Evolutionary conservation across 2,888 invertebrate species (phyloP), one percentile per base, ranked within the genome.

Genomic region (Sarcophaga caerulescens): DNA sequence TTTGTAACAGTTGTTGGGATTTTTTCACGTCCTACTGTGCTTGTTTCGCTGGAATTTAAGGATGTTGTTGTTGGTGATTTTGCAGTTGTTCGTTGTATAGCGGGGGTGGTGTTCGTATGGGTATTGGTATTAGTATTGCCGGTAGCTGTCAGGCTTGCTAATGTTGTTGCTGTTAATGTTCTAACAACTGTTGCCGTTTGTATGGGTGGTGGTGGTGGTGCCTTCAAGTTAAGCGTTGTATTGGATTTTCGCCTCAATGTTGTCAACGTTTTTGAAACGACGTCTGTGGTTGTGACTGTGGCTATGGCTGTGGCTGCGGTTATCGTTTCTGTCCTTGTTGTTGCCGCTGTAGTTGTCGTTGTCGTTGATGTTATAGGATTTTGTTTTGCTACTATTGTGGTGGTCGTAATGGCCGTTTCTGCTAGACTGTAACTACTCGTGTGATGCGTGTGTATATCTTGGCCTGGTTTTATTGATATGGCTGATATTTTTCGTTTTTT

Each of bases 401-500:
- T 90, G 62, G 63, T 90, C 80, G 85, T 88, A 87, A 88, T 84
- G 66, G 63, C 65, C 65, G 59, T 62, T 83, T 63, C 45, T 87
- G 81, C 66, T 52, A 14, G 78, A 75, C 25, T 71, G 70, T 76
- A 81, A 66, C 17, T 14, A 52, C 45, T 63, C 70, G 35, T 88
- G 63, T 21, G 68, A 79, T 60, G 75, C 66, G 17, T 70, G 52
- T 78, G 68, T 80, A 45, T 60, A 52, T 47, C n/a, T 17, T 81
- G 88, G 87, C 85, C 87, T 52, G 82, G 52, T 84, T 68, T 81
- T 89, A 82, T 81, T 81, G 88, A 85, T 87, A 84, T 84, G 85
- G 92, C 90, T 88, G 92, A 91, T 87, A 89, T 89, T 91, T 91
- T 92, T 90, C 92, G 91, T 90, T 91, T 91, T 90, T 92, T 91